Conservation (phyloP, 2,113 vertebrate genomes). For the Platysteira castanea region DNA sequence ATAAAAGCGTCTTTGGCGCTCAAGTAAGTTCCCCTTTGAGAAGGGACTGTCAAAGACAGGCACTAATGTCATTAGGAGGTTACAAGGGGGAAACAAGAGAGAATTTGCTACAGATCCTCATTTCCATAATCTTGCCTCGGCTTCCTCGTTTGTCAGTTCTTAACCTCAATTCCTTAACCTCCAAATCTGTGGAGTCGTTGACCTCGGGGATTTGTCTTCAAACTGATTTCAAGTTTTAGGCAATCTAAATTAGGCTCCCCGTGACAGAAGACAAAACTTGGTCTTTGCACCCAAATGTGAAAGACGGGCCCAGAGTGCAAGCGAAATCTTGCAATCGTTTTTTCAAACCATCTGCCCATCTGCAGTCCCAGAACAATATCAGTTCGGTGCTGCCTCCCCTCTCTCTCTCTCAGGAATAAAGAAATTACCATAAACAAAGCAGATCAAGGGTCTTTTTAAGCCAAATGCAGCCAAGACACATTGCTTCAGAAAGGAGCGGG, state of each 20-base stretch:
- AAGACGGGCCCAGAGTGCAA: conserved; percentile 66
- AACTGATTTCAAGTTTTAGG: conserved; percentile 50
- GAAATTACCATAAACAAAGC: conserved; percentile 66
- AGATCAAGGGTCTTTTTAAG: conserved; percentile 54
- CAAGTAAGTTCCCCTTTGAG: conserved; percentile 26
- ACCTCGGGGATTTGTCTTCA: conserved; percentile 58
- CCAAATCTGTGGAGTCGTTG: conserved; percentile 47
- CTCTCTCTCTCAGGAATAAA: conserved; percentile 47
- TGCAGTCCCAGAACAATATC: conserved; percentile 59
- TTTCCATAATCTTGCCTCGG: conserved; percentile 62
- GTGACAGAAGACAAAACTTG: conserved; percentile 57
- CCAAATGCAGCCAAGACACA: conserved; percentile 32
- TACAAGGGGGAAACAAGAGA: conserved; percentile 56
- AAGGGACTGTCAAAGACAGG: conserved; percentile 19
- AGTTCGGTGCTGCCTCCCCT: conserved; percentile 33
- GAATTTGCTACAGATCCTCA: conserved; percentile 61
- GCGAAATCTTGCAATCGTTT: conserved; percentile 56
- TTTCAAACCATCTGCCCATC: conserved; percentile 66
- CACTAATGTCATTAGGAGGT: conserved; percentile 63
- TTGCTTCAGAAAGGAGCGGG: conserved; percentile 7
- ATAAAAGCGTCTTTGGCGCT: conserved; percentile 22
- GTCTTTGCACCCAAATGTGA: conserved; percentile 65
- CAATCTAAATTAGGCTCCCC: conserved; percentile 43
- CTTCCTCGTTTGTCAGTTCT: conserved; percentile 62
- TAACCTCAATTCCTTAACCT: conserved; percentile 66